Evolutionary conservation across 2,797 vertebrate genomes (phyloP).

Genomic region (Diceros bicornis): DNA sequence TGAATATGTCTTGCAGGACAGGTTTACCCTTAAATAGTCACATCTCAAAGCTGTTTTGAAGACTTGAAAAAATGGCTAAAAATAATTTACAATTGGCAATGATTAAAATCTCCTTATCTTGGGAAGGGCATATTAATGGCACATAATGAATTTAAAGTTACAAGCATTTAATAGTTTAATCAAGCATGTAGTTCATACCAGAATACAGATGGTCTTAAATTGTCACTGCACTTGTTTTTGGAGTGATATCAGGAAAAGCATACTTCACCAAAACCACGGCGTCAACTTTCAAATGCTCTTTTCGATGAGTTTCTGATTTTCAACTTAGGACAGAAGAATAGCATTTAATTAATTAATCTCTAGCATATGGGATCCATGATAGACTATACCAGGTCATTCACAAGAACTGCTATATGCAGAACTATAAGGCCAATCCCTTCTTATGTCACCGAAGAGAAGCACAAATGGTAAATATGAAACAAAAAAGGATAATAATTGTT

Average conservation of each 20-base stretch:
- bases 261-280: slow-evolving; percentile 52
- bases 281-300: slow-evolving; percentile 12
- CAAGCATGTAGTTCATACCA: slow-evolving; percentile 83
- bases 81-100: slow-evolving; percentile 80
- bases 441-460: slow-evolving; percentile 91
- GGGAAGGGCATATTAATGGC: slow-evolving; percentile 79
- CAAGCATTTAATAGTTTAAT: slow-evolving; percentile 74
- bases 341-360: slow-evolving; percentile 96
- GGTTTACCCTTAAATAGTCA: slow-evolving; percentile 66
- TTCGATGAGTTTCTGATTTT: slow-evolving; percentile 71
- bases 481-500: slow-evolving; percentile 94
- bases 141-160: slow-evolving; percentile 63
- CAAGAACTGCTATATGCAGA: slow-evolving; percentile 96
- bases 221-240: slow-evolving; percentile 73
- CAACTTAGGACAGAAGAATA: slow-evolving; percentile 94
- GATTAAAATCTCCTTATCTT: slow-evolving; percentile 84
- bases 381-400: slow-evolving; percentile 98
- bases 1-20: slow-evolving; percentile 55
- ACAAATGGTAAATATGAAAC: neutral
- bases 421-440: slow-evolving; percentile 94
- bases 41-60: slow-evolving; percentile 75
- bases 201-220: slow-evolving; percentile 79
- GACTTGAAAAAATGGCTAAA: slow-evolving; percentile 75
- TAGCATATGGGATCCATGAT: slow-evolving; percentile 97
- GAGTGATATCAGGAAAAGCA: neutral